phyloP scores from a whole-genome alignment of 2,888 invertebrate species.

The Acanthosepion esculentum region DNA sequence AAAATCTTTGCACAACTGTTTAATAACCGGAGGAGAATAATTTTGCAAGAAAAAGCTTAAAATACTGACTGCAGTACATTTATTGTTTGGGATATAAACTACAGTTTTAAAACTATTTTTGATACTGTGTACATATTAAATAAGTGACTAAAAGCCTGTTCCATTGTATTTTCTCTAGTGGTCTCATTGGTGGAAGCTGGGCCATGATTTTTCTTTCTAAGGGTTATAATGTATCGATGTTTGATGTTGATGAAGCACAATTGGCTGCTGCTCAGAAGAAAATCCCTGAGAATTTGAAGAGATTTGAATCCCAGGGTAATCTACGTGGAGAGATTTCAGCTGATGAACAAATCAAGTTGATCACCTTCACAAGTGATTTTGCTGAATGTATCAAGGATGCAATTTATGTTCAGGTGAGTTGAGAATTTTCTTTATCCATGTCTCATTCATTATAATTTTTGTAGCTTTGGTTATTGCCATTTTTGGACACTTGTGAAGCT shows the following conservation, averaged over 20 bases:
- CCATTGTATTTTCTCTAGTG: conserved; percentile 79
- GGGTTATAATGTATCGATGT: conserved; percentile 90
- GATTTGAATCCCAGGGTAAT: conserved; percentile 77
- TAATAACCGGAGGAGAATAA: too few species aligned
- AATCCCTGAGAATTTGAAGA: conserved; percentile 80
- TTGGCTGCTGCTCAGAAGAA: conserved; percentile 78
- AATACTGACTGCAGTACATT: too few species aligned
- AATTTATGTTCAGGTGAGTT: conserved; percentile 80
- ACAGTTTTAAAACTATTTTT: too few species aligned
- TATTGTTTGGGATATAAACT: too few species aligned
- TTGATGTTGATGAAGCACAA: conserved; percentile 78
- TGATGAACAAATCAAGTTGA: conserved; percentile 84
- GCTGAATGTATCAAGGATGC: conserved; percentile 84
- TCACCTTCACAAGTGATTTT: conserved; percentile 84
- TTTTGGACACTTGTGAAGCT: too few species aligned
- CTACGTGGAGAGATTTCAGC: conserved; percentile 85
- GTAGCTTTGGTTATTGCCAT: too few species aligned
- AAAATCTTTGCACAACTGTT: too few species aligned
- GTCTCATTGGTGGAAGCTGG: conserved; percentile 96
- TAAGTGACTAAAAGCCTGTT: too few species aligned
- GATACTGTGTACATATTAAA: too few species aligned
- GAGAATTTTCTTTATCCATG: too few species aligned
- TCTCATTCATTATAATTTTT: too few species aligned
- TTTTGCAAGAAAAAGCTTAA: too few species aligned
- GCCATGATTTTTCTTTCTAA: conserved; percentile 94